phyloP scores from a whole-genome alignment of 2,113 vertebrate genomes.

The Heterochromis multidens region DNA sequence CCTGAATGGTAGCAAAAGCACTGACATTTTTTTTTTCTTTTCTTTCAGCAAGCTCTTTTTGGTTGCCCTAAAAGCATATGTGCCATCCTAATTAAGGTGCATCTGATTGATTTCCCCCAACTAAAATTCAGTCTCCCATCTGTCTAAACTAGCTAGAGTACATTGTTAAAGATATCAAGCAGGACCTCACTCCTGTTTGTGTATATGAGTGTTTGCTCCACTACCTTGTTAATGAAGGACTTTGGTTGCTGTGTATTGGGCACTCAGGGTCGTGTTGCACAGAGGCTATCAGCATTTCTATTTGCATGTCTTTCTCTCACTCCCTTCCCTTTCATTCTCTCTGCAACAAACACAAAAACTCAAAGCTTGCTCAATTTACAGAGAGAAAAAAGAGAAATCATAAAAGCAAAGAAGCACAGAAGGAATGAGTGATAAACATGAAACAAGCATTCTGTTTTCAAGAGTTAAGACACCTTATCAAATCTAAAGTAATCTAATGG shows the following conservation, averaged over 20 bases:
- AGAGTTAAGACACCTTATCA: conserved; percentile 4
- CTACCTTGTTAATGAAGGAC: conserved; percentile 44
- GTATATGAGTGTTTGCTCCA: background rate
- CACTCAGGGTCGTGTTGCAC: conserved; percentile 8
- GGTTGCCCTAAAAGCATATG: conserved; percentile 31
- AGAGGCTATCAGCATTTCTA: conserved; percentile 19
- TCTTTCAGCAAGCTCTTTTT: background rate
- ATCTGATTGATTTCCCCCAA: conserved; percentile 33
- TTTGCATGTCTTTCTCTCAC: conserved; percentile 5
- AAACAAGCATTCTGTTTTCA: conserved; percentile 7
- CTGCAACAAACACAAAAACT: background rate
- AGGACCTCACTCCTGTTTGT: background rate
- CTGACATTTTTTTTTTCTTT: background rate
- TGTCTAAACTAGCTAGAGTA: conserved; percentile 33
- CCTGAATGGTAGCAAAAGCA: background rate
- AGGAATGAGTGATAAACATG: background rate
- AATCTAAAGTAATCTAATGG: conserved; percentile 17
- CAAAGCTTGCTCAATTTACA: conserved; percentile 26
- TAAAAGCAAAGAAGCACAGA: background rate
- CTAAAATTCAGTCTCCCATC: conserved; percentile 22
- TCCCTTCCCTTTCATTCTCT: conserved; percentile 8
- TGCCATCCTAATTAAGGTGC: conserved; percentile 47
- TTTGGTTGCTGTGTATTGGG: conserved; percentile 20
- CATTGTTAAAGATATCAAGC: conserved; percentile 19
- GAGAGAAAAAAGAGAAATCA: background rate